phyloP scores from a whole-genome alignment of 2,888 invertebrate genomes.

The Apoda limacodes region DNA sequence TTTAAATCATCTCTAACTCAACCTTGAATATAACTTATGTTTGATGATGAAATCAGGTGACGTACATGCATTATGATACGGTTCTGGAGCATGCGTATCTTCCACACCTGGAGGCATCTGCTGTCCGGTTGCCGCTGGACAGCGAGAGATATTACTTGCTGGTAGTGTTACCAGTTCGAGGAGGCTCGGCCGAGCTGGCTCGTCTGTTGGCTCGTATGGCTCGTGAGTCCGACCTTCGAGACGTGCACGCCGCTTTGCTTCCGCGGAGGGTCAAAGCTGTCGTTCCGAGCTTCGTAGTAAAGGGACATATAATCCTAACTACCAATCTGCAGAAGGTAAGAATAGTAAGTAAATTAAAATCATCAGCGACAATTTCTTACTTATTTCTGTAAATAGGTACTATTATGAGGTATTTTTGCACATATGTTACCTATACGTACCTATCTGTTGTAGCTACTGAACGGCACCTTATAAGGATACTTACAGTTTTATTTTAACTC shows the following conservation, averaged over 20 bases:
- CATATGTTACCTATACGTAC: too few relatives aligned
- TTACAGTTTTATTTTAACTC: too few relatives aligned
- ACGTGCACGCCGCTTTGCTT: constrained; percentile 75
- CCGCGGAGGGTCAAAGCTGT: constrained; percentile 80
- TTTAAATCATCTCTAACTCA: not conserved
- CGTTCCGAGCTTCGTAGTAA: constrained; percentile 83
- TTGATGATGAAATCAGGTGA: too few relatives aligned
- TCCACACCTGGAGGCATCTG: constrained; percentile 77
- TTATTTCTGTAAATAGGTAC: too few relatives aligned
- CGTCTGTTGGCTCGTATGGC: constrained; percentile 75
- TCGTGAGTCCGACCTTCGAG: constrained; percentile 71
- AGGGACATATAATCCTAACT: constrained; percentile 84
- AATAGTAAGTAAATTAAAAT: too few relatives aligned
- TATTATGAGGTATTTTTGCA: too few relatives aligned
- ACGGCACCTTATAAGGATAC: too few relatives aligned
- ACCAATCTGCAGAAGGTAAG: constrained; percentile 83
- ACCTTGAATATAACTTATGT: too few relatives aligned
- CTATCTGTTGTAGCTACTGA: too few relatives aligned
- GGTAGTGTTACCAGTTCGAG: constrained; percentile 76
- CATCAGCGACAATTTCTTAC: too few relatives aligned
- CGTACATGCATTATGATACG: constrained; percentile 81
- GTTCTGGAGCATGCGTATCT: constrained; percentile 81
- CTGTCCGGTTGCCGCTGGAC: constrained; percentile 82
- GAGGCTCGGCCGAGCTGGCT: constrained; percentile 71
- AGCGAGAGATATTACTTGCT: constrained; percentile 83